Evolutionary conservation across 1,140 invertebrate genomes (phyloP), one percentile per base, ranked within the genome.

Genomic region (Drosophila sucinea): DNA sequence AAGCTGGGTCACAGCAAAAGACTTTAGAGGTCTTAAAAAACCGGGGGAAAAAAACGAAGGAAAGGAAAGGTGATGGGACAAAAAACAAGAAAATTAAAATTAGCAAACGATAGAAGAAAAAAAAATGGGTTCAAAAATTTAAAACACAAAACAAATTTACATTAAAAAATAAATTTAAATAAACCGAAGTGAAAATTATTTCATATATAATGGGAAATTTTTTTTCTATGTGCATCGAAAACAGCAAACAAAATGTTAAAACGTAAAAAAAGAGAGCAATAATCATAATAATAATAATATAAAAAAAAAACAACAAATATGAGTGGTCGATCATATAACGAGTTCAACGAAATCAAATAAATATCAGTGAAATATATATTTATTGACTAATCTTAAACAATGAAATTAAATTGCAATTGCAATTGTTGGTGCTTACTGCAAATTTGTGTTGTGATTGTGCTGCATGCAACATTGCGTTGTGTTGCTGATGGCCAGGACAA

Each of bases 371-470:
- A 70, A 56, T 27, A 55, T 17, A 81, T 66, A 81, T 66, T 17
- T 17, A 17, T 17, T 17, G 17, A 63, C 61, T 62, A 77, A 64
- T 64, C 65, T 75, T 77, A 76, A 40, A 87, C 44, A 51, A 51
- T 87, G 83, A 70, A 82, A 82, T 69, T 68, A 61, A 60, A 58
- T 68, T 77, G 83, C 58, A 62, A 25, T 6, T 27, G 44, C 44
- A 51, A 51, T 51, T 51, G 4, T 10, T 51, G 44, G 44, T 51
- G 44, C 44, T 51, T 51, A 51, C 44, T 51, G 44, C 44, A 51
- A 30, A 44, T 71, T 62, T 83, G 78, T 38, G 63, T 72, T 62
- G 61, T 65, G 17, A 56, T 85, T 44, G 65, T 86, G 25, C 41
- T 76, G 44, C 8, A 51, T 51, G 44, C 23, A 7, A 40, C 61